phyloP scores from a whole-genome alignment of 2,113 vertebrate species.

The Calidris pugnax region DNA sequence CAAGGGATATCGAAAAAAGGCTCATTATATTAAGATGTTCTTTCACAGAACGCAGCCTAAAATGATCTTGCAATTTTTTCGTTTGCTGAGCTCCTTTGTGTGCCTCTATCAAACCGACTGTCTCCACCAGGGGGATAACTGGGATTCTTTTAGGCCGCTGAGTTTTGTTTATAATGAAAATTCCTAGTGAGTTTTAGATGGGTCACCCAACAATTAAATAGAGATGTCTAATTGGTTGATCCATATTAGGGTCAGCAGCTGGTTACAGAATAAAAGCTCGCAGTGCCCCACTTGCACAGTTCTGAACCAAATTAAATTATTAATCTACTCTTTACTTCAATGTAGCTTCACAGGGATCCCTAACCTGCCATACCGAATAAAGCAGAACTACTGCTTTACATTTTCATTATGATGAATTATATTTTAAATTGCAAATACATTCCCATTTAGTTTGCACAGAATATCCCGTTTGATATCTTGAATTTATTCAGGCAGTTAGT shows the following conservation, averaged over 20 bases:
- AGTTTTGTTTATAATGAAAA: conserved; percentile 79
- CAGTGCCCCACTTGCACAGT: conserved; percentile 75
- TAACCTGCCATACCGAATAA: conserved; percentile 97
- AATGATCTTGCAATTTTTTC: conserved; percentile 74
- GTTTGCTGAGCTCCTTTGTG: conserved; percentile 74
- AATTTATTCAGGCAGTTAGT: conserved; percentile 56
- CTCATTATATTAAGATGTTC: conserved; percentile 82
- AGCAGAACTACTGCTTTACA: conserved; percentile 96
- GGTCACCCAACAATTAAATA: conserved; percentile 89
- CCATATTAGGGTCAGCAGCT: conserved; percentile 93
- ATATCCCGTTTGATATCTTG: conserved; percentile 40
- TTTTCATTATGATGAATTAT: conserved; percentile 97
- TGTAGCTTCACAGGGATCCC: conserved; percentile 93
- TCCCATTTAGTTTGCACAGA: conserved; percentile 65
- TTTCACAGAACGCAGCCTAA: conserved; percentile 76
- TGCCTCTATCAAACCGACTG: conserved; percentile 69
- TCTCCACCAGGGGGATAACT: conserved; percentile 71
- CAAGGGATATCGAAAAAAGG: conserved; percentile 74
- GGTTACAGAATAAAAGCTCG: conserved; percentile 82
- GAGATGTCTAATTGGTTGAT: conserved; percentile 93
- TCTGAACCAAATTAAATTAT: conserved; percentile 97
- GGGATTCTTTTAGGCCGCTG: conserved; percentile 62
- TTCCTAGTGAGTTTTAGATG: conserved; percentile 78
- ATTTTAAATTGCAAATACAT: conserved; percentile 97
- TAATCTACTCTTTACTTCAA: conserved; percentile 93